A percentile compares a stretch with the other conserved stretches of the same genome.
Evolutionary conservation across 2,888 invertebrate genomes (phyloP).

Genomic region (Folsomia manolachei): DNA sequence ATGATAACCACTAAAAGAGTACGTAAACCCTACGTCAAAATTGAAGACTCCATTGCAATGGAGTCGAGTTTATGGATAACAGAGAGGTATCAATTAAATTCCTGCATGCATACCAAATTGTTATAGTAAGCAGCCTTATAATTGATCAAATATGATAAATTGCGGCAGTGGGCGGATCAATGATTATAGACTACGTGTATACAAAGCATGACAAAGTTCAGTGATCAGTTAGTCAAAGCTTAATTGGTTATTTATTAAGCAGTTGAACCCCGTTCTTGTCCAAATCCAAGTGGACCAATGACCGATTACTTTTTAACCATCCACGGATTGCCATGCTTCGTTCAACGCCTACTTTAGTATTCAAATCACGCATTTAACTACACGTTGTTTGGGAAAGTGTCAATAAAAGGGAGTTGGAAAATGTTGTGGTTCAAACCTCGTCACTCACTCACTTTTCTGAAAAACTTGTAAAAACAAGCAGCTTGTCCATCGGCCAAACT

Average conservation of each 20-base stretch:
- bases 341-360: not conserved
- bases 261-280: not conserved
- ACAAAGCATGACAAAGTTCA: no score
- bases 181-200: not conserved
- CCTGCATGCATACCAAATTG: no score
- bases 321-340: not conserved
- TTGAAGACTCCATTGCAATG: no score
- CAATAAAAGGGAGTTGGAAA: conserved; percentile 1
- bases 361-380: not conserved
- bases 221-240: no score
- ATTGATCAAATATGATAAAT: not conserved
- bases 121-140: no score
- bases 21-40: no score
- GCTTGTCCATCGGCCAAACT: not conserved
- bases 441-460: not conserved
- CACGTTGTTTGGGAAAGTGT: not conserved
- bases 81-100: no score
- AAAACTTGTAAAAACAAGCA: not conserved
- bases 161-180: not conserved
- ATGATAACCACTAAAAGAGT: no score
- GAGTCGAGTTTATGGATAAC: no score
- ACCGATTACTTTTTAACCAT: conserved; percentile 2
- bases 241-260: conserved; percentile 7
- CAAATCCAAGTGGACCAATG: conserved; percentile 1
- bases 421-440: not conserved